Evolutionary conservation across 2,113 vertebrate genomes (phyloP), one percentile per base, ranked within the genome.

Genomic region (Oreochromis aureus): DNA sequence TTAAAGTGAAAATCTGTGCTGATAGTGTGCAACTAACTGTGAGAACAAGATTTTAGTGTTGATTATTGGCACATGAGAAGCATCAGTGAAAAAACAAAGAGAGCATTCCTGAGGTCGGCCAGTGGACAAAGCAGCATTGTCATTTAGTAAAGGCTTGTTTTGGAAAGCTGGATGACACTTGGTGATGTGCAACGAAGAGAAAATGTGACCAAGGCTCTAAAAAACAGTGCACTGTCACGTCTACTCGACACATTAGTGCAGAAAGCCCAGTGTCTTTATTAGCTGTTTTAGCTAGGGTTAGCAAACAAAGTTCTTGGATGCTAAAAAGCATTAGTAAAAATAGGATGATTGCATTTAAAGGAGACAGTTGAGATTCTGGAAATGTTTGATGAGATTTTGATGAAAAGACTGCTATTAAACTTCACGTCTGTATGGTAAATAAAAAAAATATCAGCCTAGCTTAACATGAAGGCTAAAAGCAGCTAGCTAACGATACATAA

Each of bases 101-200:
- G 79, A 92, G 85, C 94, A 95, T 95, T 95, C 94, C 93, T 94
- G 92, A 92, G 93, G 83, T 87, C 36, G 84, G 86, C 81, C 84
- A 89, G 30, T 82, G 82, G 86, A 94, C 90, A 90, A 89, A 71
- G 71, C 86, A 55, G 73, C 82, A 85, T 80, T 94, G 92, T 92
- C 81, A 87, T 92, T 90, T 79, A 34, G 58, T 41, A 11, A 80
- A 85, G 41, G 84, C 41, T 79, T 90, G 91, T 92, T 93, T 84
- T 86, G 86, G 90, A 92, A 88, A 87, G 80, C 44, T 39, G 34
- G 85, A 83, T 86, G 83, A 88, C 86, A 87, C 83, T 78, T 27
- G 81, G 59, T 87, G 56, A 69, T 76, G 59, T 87, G 59, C 63
- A 83, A 89, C 30, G 10, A 19, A 53, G 27, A 78, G 41, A 61